Base-by-base conservation (phyloP, 2,113 vertebrate species). In the Cheirogaleus medius region DNA sequence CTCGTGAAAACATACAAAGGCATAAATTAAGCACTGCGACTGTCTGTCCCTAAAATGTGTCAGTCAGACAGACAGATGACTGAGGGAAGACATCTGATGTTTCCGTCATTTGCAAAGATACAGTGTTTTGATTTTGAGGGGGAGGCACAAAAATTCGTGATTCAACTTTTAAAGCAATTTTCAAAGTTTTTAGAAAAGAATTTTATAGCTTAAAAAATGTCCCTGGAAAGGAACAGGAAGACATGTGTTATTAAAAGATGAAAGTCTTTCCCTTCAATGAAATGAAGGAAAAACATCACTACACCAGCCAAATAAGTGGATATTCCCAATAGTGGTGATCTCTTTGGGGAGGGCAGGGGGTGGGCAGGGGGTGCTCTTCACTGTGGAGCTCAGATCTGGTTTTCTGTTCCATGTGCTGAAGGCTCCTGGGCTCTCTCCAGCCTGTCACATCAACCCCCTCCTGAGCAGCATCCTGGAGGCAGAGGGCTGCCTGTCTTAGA, bases 41-140 rank as follows among this genome's bases (percentile, higher is more conserved):
- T 20, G 74, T 86, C 98, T 98, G 93, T 97, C 91, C 94, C 94
- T 94, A 32, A 84, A 97, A 96, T 23, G 92, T 96, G 96, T 89
- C 95, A 96, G 96, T 97, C 98, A 97, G 98, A 97, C 95, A 97
- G 97, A 98, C 98, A 97, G 98, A 98, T 15, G 94, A 98, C 96
- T 87, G 98, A 98, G 95, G 98, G 98, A 97, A 76, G 98, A 96
- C 87, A 96, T 96, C 87, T 94, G 96, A 98, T 97, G 98, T 71
- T 96, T 93, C 95, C 69, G 97, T 98, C 90, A 39, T 80, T 94
- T 95, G 94, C 91, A 94, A 95, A 98, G 97, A 95, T 78, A 93
- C 66, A 97, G 93, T 90, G 52, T 87, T 97, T 96, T 90, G 89
- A 92, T 97, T 97, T 97, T 95, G 98, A 98, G 96, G 96, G 94